phyloP scores from a whole-genome alignment of 2,113 vertebrate genomes.

The Salvelinus alpinus region DNA sequence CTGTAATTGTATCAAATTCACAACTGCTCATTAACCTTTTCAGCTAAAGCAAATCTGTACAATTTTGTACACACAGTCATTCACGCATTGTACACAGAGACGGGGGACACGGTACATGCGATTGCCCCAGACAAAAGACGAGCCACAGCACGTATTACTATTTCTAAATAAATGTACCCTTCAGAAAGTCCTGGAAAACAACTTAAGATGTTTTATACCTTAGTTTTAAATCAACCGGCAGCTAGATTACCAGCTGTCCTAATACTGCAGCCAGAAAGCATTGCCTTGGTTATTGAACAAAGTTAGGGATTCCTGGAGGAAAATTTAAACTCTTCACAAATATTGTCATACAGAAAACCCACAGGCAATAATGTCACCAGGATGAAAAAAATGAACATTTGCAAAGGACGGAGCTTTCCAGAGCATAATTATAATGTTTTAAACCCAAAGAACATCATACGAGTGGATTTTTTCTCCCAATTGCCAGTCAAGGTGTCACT shows the following conservation, averaged over 20 bases:
- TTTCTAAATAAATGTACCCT: too few relatives aligned
- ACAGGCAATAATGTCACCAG: constrained; percentile 50
- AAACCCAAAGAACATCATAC: constrained; percentile 29
- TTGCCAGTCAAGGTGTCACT: constrained; percentile 82
- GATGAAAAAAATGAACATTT: constrained; percentile 47
- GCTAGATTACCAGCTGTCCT: constrained; percentile 13
- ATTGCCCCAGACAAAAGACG: too few relatives aligned
- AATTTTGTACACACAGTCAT: too few relatives aligned
- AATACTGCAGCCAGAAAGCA: constrained; percentile 6
- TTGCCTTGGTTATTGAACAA: constrained; percentile 29
- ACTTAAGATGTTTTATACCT: too few relatives aligned
- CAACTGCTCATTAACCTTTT: too few relatives aligned
- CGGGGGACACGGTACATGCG: too few relatives aligned
- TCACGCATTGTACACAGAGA: too few relatives aligned
- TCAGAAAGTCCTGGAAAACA: too few relatives aligned
- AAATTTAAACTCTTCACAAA: constrained; percentile 61
- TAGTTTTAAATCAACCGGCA: constrained; percentile 13
- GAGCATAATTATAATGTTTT: constrained; percentile 63
- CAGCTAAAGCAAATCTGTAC: too few relatives aligned
- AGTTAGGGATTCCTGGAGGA: constrained; percentile 42
- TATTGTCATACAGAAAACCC: constrained; percentile 55
- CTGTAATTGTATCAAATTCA: too few relatives aligned
- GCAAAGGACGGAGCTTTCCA: constrained; percentile 59
- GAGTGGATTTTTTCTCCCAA: constrained; percentile 71
- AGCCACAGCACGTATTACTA: too few relatives aligned